These are phyloP conservation scores for Eubucco bourcierii DNA, from an alignment of 2,113 vertebrate genomes.

Conservation along the genomic window DNA sequence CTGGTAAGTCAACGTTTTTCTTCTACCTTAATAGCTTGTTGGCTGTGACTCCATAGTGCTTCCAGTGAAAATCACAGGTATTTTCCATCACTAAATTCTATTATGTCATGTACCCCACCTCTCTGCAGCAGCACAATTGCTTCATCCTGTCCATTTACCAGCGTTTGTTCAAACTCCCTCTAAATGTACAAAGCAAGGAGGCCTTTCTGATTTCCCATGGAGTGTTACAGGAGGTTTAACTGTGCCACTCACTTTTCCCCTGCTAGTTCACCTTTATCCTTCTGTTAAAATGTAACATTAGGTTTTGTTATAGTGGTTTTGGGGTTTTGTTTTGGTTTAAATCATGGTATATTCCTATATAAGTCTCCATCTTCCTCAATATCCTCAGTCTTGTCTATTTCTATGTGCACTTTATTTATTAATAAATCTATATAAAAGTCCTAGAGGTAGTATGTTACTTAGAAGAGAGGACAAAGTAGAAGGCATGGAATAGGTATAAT, in stretches of 20 bases:
- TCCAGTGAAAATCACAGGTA: neutral
- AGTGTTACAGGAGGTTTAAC: neutral
- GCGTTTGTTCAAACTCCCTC: neutral
- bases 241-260: neutral
- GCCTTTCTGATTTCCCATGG: accelerated
- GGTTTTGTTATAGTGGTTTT: neutral
- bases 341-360: neutral
- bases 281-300: neutral
- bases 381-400: neutral
- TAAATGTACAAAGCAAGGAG: neutral
- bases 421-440: neutral
- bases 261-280: neutral
- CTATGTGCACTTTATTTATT: accelerated
- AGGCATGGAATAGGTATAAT: neutral
- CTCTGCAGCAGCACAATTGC: neutral
- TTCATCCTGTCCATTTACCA: neutral
- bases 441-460: neutral
- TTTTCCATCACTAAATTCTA: neutral
- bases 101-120: neutral
- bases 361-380: neutral
- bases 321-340: neutral
- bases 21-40: neutral
- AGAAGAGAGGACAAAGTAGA: neutral
- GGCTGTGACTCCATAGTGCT: neutral
- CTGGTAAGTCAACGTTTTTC: neutral